Evolutionary conservation across 2,113 vertebrate species (phyloP).

Genomic region (Deroptyus accipitrinus): DNA sequence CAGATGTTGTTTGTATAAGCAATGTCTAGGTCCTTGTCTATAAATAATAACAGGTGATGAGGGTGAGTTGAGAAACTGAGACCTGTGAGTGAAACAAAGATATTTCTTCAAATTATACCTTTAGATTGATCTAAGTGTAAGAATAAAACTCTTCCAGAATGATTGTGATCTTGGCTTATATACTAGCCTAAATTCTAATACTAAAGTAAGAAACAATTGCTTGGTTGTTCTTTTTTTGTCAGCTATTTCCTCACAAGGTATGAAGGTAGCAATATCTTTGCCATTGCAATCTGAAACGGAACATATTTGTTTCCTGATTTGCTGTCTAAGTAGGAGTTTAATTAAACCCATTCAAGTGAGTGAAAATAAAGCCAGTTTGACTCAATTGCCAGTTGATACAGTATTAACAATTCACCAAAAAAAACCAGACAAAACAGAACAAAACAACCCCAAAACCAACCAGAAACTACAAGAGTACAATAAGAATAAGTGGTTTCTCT

Average conservation of each 20-base stretch:
- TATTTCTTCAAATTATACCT: neutral
- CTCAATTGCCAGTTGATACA: neutral
- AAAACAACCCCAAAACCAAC: neutral
- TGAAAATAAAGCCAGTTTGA: conserved; percentile 3
- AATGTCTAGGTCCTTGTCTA: neutral
- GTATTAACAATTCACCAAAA: neutral
- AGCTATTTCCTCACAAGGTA: neutral
- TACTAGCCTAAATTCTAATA: neutral
- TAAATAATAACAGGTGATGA: neutral
- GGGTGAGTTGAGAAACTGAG: neutral
- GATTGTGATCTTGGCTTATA: neutral
- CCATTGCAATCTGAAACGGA: neutral
- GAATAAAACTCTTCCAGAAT: neutral
- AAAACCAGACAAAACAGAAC: neutral
- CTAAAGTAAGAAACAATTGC: neutral
- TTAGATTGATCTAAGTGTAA: neutral
- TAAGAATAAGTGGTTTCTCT: neutral
- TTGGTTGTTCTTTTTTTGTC: neutral
- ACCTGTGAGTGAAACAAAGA: neutral
- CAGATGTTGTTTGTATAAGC: neutral
- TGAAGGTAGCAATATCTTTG: neutral
- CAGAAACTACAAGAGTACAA: neutral
- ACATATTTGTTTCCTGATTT: conserved; percentile 21
- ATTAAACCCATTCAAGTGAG: neutral
- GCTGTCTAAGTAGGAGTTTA: conserved; percentile 18